Conservation (phyloP, 2,113 vertebrate genomes). For the Bos javanicus region DNA sequence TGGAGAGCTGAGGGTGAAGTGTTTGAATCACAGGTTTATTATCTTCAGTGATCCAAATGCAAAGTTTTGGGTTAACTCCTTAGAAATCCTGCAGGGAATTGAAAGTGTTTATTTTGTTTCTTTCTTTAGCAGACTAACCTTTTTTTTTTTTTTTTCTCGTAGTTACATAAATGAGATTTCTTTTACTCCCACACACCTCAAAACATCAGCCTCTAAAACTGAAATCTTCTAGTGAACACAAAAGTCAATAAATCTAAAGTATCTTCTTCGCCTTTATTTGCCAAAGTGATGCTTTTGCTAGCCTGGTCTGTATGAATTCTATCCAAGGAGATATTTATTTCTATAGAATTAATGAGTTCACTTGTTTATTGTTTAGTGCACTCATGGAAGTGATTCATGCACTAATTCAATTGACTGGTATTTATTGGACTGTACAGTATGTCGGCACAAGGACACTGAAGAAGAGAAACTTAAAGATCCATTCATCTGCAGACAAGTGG, state of each 20-base stretch:
- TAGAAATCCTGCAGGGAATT: neutral
- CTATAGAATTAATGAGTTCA: neutral
- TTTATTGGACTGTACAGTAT: neutral
- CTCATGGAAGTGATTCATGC: neutral
- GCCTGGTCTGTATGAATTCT: neutral
- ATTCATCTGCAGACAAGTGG: neutral
- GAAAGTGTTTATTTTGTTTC: neutral
- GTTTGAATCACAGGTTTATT: neutral
- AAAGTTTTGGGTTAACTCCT: neutral
- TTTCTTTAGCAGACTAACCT: neutral
- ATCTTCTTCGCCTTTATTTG: neutral
- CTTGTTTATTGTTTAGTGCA: neutral
- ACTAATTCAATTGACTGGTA: neutral
- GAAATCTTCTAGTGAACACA: neutral
- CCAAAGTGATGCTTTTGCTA: neutral
- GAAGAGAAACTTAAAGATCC: neutral
- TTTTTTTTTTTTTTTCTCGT: neutral
- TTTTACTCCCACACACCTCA: neutral
- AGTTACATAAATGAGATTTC: neutral
- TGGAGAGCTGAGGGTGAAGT: neutral
- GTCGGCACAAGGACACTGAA: neutral
- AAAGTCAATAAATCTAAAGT: neutral
- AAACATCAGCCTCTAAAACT: conserved; percentile 29
- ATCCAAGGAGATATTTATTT: neutral
- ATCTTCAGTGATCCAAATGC: neutral